Conservation (phyloP, 2,888 invertebrate genomes). For the Brachylomia viminalis region DNA sequence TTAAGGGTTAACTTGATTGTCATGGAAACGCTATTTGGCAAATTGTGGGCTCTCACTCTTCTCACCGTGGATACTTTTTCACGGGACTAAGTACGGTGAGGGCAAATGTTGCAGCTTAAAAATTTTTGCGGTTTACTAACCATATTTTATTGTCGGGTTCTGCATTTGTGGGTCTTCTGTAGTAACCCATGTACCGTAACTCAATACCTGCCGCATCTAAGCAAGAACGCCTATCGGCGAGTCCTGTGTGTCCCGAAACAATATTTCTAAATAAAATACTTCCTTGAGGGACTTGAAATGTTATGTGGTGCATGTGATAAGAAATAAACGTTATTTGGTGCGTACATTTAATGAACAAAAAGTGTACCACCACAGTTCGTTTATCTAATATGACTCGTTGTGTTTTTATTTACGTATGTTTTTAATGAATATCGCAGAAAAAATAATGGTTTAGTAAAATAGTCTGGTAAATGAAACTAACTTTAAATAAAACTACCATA, state of each 20-base stretch:
- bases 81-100: background rate
- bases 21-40: background rate
- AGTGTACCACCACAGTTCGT: rapidly evolving
- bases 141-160: background rate
- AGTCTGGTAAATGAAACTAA: background rate
- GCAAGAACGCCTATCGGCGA: slow-evolving; percentile 76
- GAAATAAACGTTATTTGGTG: background rate
- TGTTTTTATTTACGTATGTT: background rate
- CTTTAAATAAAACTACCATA: background rate
- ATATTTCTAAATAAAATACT: slow-evolving; percentile 88
- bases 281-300: slow-evolving; percentile 73
- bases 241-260: slow-evolving; percentile 82
- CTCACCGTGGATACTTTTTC: background rate
- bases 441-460: background rate
- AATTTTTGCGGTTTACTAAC: background rate
- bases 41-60: background rate
- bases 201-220: slow-evolving; percentile 78
- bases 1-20: too few relatives aligned
- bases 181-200: slow-evolving; percentile 62
- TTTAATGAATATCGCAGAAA: too few relatives aligned
- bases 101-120: background rate
- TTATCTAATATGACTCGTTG: background rate
- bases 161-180: slow-evolving; percentile 25
- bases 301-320: slow-evolving; percentile 57
- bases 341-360: background rate